phyloP scores from a whole-genome alignment of 2,113 vertebrate genomes.

The Prietella phreatophila region DNA sequence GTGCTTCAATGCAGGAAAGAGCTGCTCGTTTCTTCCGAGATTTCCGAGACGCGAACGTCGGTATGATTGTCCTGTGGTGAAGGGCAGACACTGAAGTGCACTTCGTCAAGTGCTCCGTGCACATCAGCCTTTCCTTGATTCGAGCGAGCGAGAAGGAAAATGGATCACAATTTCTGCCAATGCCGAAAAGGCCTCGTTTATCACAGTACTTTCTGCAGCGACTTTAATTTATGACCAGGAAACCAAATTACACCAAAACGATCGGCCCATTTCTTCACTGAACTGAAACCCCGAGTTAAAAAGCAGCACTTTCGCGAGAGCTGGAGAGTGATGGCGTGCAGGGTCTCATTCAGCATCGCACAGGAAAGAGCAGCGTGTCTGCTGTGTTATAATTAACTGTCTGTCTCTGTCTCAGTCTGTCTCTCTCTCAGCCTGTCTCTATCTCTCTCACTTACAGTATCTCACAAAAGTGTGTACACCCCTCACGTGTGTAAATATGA shows the following conservation, averaged over 20 bases:
- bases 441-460: too few species aligned
- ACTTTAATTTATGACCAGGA: constrained; percentile 5
- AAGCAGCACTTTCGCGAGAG: not conserved
- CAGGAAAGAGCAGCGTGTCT: not conserved
- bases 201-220: not conserved
- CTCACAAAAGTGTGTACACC: too few species aligned
- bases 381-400: not conserved
- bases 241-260: constrained; percentile 18
- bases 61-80: constrained; percentile 17
- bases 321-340: not conserved
- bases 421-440: not conserved
- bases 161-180: not conserved
- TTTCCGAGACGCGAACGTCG: not conserved
- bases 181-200: not conserved
- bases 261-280: not conserved
- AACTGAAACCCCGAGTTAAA: not conserved
- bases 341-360: not conserved
- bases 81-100: constrained; percentile 21
- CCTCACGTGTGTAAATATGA: too few species aligned
- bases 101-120: not conserved
- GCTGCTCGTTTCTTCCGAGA: not conserved
- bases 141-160: not conserved
- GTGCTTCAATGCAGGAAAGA: not conserved
- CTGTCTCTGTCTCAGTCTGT: not conserved
- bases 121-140: not conserved